Conservation (phyloP, 2,113 vertebrate genomes). For the Tachysurus vachellii region DNA sequence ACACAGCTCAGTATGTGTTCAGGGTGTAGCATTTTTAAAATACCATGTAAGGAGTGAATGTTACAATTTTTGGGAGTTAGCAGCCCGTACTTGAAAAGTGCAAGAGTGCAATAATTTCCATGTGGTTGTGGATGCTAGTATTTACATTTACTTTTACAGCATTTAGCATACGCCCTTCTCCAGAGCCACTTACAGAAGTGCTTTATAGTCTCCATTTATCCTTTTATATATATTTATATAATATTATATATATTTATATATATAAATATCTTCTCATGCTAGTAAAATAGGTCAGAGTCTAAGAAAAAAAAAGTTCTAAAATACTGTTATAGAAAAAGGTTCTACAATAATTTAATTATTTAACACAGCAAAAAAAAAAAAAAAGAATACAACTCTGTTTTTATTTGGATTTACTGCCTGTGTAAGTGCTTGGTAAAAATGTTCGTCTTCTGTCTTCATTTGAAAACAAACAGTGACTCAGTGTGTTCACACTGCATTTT, state of each 20-base stretch:
- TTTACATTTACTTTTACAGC: conserved; percentile 13
- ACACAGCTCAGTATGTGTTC: not conserved
- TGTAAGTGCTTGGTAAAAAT: not conserved
- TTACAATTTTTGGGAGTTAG: not conserved
- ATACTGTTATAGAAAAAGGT: not conserved
- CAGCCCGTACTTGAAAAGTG: not conserved
- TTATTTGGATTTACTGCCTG: not conserved
- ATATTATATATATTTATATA: too few species aligned
- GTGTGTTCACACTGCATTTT: conserved; percentile 13
- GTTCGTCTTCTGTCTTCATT: not conserved
- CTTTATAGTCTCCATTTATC: not conserved
- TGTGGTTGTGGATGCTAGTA: not conserved
- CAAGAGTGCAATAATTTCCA: not conserved
- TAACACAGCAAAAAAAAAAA: not conserved
- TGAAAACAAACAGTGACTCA: conserved; percentile 22
- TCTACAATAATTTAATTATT: not conserved
- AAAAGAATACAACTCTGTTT: not conserved
- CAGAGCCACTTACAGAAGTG: not conserved
- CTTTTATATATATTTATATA: too few species aligned
- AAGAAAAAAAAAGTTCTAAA: not conserved
- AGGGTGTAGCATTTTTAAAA: not conserved
- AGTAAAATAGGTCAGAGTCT: not conserved
- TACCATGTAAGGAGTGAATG: not conserved
- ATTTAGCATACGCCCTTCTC: not conserved
- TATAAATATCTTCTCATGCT: not conserved